Base-by-base conservation (phyloP, 2,797 vertebrate species). In the Adelosebastes latens region DNA sequence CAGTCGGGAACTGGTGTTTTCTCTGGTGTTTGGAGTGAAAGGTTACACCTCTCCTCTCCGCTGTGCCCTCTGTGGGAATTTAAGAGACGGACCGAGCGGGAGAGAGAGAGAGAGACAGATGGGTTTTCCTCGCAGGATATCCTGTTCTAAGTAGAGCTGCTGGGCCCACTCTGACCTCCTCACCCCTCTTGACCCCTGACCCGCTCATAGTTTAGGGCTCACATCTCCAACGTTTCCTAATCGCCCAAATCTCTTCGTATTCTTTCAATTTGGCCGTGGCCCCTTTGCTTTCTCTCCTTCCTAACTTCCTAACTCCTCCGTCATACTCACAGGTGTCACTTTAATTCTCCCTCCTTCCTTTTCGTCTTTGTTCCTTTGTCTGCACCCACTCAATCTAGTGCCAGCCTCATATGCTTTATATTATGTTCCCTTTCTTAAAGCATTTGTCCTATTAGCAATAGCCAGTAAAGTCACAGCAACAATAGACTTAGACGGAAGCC, bases 111-210 rank as follows among this genome's bases (percentile, higher is more conserved):
- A 82, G 88, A 92, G 91, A 94, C 91, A 90, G 94, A 93, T 93
- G 93, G 88, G 80, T 83, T 90, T 92, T 93, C 87, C 90, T 90
- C 14, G 71, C 94, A 95, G 94, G 94, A 95, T 95, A 94, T 94
- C 93, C 94, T 93, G 93, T 94, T 95, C 89, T 92, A 92, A 94
- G 92, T 92, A 72, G 86, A 87, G 88, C 88, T 89, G 88, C 89
- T 67, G 80, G 91, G 92, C 88, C 81, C 87, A 71, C 79, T 74
- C 61, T 92, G 91, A 95, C 94, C 95, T 83, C 79, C 71, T 89
- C 70, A 93, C 90, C 93, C 93, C 92, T 94, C 92, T 94, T 94
- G 92, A 94, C 93, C 93, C 60, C 25, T 93, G 92, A 91, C 92
- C 92, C 8, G 2, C 79, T 87, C 82, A 70, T 58, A 67, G 81